Conservation (phyloP, 2,888 invertebrate species). For the Platypus cylindrus region DNA sequence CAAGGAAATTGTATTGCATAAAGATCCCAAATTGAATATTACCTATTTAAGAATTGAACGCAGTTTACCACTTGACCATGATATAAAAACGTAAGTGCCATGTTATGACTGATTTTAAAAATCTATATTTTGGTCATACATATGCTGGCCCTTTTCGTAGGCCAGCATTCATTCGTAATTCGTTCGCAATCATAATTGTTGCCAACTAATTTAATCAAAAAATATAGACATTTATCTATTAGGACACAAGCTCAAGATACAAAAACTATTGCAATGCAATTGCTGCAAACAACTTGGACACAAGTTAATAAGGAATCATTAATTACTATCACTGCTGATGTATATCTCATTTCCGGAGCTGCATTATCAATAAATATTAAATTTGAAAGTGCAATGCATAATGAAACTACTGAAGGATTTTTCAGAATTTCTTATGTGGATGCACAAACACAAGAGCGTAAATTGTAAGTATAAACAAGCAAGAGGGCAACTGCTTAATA, state of each 20-base stretch:
- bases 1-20: constrained; percentile 52
- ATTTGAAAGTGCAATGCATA: constrained; percentile 50
- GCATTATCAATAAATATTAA: constrained; percentile 49
- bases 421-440: constrained; percentile 54
- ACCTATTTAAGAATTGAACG: constrained; percentile 29
- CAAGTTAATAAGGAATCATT: constrained; percentile 49
- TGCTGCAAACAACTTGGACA: constrained; percentile 21
- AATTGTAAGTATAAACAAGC: too few species aligned
- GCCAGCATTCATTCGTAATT: too few species aligned
- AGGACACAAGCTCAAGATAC: too few species aligned
- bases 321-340: constrained; percentile 46
- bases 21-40: constrained; percentile 50
- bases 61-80: constrained; percentile 21
- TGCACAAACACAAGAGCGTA: constrained; percentile 29
- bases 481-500: too few species aligned
- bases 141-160: too few species aligned
- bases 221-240: too few species aligned
- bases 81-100: constrained; percentile 16
- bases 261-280: too few species aligned
- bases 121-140: too few species aligned
- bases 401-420: constrained; percentile 51
- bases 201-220: too few species aligned
- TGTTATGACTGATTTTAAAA: too few species aligned
- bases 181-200: too few species aligned
- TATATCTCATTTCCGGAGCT: constrained; percentile 41